These are phyloP conservation scores for Trisateles emortualis DNA, from an alignment of 2,888 invertebrate species.

Conservation along the genomic window DNA sequence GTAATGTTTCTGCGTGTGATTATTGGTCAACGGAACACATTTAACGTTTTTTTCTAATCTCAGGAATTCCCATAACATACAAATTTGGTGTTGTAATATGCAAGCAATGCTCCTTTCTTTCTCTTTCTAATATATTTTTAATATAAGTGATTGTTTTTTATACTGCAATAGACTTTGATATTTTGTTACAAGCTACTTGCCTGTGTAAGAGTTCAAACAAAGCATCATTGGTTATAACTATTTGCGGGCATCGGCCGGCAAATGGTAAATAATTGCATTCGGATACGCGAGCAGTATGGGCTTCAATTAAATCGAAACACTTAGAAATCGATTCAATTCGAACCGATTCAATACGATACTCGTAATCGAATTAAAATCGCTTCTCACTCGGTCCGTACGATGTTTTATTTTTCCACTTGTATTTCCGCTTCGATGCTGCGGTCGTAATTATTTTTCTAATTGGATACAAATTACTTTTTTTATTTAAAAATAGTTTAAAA, in stretches of 20 bases:
- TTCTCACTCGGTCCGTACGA: constrained; percentile 40
- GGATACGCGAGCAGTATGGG: constrained; percentile 48
- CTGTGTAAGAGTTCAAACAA: neutral
- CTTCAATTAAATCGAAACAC: constrained; percentile 67
- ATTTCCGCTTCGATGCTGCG: constrained; percentile 26
- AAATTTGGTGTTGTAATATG: no score
- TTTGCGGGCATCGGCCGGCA: constrained; percentile 52
- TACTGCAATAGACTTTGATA: neutral
- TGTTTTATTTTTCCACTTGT: constrained; percentile 46
- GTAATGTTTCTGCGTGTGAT: no score
- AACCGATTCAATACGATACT: constrained; percentile 55
- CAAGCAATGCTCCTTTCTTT: no score
- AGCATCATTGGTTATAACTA: constrained; percentile 40
- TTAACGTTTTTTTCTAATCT: no score
- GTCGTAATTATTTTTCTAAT: constrained; percentile 49
- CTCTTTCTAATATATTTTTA: no score
- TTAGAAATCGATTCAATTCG: constrained; percentile 61
- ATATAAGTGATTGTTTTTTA: neutral
- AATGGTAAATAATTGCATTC: constrained; percentile 66
- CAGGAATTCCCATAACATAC: no score
- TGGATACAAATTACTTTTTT: constrained; percentile 45
- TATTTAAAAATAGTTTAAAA: neutral
- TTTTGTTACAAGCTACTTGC: neutral
- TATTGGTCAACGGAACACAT: no score
- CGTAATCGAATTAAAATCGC: constrained; percentile 65